phyloP scores from a whole-genome alignment of 2,797 vertebrate genomes.

The Okamejei kenojei region DNA sequence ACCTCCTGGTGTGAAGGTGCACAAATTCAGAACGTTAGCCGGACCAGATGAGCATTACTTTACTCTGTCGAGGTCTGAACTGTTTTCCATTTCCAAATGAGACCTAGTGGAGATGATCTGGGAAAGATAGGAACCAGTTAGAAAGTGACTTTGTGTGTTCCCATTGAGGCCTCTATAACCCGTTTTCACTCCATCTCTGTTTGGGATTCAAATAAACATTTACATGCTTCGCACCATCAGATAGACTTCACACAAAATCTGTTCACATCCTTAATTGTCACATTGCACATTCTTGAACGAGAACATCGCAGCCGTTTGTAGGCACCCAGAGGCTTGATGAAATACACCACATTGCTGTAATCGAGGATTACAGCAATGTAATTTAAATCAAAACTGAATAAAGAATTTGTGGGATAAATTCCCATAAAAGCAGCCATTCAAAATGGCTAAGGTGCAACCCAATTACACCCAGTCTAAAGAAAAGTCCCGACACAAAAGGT shows the following conservation, averaged over 20 bases:
- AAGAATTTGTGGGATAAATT: not conserved
- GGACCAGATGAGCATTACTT: not conserved
- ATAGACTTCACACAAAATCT: not conserved
- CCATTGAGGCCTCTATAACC: not conserved
- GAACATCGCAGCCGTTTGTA: too few relatives aligned
- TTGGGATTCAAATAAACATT: not conserved
- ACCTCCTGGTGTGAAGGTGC: not conserved
- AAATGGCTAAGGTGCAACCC: not conserved
- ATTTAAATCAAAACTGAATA: not conserved
- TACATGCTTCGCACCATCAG: not conserved
- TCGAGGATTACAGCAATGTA: not conserved
- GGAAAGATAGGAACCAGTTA: not conserved
- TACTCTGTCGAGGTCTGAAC: not conserved
- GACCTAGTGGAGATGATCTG: not conserved
- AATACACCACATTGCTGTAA: not conserved
- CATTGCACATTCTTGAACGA: not conserved
- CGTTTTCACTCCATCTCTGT: not conserved
- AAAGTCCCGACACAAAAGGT: too few relatives aligned
- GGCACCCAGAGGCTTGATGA: not conserved
- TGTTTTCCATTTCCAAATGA: too few relatives aligned
- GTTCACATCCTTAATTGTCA: too few relatives aligned
- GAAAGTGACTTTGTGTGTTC: not conserved
- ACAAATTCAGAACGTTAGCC: not conserved
- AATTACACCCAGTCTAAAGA: not conserved
- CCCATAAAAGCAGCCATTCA: not conserved